Base-by-base conservation (phyloP, 2,113 vertebrate genomes). In the Penelope pileata region DNA sequence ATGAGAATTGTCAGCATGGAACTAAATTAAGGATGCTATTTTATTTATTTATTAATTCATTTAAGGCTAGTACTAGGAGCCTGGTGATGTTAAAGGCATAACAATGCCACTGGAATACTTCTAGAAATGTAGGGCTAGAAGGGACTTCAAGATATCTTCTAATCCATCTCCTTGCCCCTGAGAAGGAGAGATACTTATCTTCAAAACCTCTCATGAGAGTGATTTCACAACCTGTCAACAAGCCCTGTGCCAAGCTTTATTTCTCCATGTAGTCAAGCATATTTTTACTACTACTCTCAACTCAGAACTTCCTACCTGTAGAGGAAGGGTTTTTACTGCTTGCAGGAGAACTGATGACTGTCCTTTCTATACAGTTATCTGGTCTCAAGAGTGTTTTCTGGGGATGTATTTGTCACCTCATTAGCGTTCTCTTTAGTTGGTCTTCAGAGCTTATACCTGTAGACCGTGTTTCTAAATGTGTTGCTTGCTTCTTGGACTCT, bases 141-240 rank as follows among this genome's bases (percentile, higher is more conserved):
- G 88, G 10, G 0, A 81, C 75, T 77, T 88, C 22, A 67, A 51
- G 26, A 4, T 86, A 67, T 36, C 86, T 86, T 78, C 73, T 75
- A 48, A 62, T 63, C 34, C n/a, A 85, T 73, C 74, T 91, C 34
- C 88, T 91, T 96, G 50, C 68, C 94, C 68, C 64, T 4, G 29
- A 90, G 90, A 94, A 80, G 79, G 47, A 70, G 50, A 86, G 72
- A 72, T 88, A 19, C 74, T 94, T 96, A 88, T 94, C 86, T 91
- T 86, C 68, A 90, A 63, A 91, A 88, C 59, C 34, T 63, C 76
- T 83, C 62, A 74, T 70, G 68, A 81, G n/a, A 30, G 21, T 68
- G 63, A 76, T 85, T 94, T 88, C 78, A 62, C 62, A 87, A n/a
- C 23, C 19, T 2, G 1, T 48, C 54, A 67, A 16, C n/a, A 90